These are phyloP conservation scores for Felis catus DNA, from an alignment of 2,113 vertebrate genomes.

Conservation along the genomic window DNA sequence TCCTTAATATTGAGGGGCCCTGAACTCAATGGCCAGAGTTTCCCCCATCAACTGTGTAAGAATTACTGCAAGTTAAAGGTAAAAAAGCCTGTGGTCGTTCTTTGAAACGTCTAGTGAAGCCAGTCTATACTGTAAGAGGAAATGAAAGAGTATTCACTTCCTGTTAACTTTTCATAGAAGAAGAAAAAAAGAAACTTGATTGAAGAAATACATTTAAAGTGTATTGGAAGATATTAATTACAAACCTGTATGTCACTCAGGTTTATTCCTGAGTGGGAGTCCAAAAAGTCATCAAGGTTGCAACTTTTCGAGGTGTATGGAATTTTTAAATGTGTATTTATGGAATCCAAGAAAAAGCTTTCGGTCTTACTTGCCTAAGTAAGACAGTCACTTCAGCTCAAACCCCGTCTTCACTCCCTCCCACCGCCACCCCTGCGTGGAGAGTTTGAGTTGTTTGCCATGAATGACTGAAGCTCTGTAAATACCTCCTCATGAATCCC, in stretches of 20 bases:
- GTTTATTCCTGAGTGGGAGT: background rate
- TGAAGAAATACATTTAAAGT: background rate
- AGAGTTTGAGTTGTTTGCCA: slow-evolving; percentile 47
- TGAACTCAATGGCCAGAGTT: background rate
- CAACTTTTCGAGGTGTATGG: background rate
- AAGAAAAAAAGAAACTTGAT: background rate
- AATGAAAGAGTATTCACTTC: background rate
- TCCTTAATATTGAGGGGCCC: background rate
- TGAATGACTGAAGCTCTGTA: slow-evolving; percentile 59
- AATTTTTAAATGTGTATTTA: background rate
- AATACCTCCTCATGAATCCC: slow-evolving; percentile 32
- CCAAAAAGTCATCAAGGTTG: background rate
- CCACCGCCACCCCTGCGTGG: background rate
- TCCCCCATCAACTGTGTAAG: background rate
- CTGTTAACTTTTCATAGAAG: background rate
- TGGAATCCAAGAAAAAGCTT: background rate
- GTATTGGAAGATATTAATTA: background rate
- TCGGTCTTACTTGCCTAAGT: background rate
- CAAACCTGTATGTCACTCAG: background rate
- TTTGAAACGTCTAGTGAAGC: background rate
- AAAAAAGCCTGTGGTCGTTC: background rate
- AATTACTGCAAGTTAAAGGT: background rate
- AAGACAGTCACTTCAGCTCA: background rate
- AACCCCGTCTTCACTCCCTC: background rate
- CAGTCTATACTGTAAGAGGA: background rate